A percentile compares a stretch with the other conserved stretches of the same genome.
Conservation (phyloP, 2,113 vertebrate species). For the Irena cyanogastra region DNA sequence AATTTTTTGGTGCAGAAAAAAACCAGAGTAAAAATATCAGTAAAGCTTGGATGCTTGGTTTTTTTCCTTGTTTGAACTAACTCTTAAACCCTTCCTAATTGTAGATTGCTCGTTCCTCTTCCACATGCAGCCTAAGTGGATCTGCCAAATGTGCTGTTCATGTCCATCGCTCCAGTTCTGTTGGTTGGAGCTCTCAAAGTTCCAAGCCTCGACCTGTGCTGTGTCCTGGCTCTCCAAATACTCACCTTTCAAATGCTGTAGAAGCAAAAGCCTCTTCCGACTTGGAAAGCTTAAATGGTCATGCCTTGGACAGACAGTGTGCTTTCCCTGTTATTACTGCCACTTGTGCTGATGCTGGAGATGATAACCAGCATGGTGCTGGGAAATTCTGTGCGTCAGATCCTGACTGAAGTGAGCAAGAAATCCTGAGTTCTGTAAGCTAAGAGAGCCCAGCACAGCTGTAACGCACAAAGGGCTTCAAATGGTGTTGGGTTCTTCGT, state of each 20-base stretch:
- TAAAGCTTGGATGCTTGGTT: neutral
- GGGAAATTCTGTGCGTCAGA: neutral
- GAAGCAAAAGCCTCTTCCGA: conserved; percentile 44
- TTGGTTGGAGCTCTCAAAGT: conserved; percentile 70
- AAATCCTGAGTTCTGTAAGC: neutral
- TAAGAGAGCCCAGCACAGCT: neutral
- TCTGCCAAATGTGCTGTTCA: conserved; percentile 66
- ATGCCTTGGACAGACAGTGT: neutral
- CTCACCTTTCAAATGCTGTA: conserved; percentile 27
- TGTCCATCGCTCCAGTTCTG: conserved; percentile 80
- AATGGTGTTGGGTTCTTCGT: neutral
- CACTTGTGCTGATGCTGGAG: conserved; percentile 48
- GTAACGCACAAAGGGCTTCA: neutral
- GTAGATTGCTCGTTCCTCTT: conserved; percentile 82
- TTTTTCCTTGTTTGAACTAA: conserved; percentile 35
- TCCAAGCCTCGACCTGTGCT: conserved; percentile 65
- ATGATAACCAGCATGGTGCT: neutral
- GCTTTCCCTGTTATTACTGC: neutral
- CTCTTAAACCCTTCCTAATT: conserved; percentile 53
- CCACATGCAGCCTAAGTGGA: conserved; percentile 76
- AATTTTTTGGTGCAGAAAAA: neutral
- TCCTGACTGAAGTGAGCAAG: conserved; percentile 60
- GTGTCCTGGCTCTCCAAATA: conserved; percentile 64
- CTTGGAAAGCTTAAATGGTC: conserved; percentile 7
- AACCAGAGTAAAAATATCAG: neutral